These are phyloP conservation scores for Rhamnusium bicolor DNA, from an alignment of 2,888 invertebrate genomes.

Conservation along the genomic window DNA sequence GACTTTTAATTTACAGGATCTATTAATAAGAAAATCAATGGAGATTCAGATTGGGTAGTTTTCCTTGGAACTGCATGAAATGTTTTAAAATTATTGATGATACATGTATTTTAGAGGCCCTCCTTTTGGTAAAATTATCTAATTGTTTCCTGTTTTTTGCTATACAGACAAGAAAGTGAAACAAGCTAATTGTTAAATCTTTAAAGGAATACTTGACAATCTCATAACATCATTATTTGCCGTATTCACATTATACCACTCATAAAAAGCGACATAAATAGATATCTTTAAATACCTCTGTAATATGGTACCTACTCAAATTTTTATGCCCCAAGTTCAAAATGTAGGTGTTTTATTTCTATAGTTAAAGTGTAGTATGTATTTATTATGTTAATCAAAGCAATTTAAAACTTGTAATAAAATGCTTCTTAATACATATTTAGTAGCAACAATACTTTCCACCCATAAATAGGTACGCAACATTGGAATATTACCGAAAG, in stretches of 20 bases:
- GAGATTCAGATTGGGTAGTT: too few species aligned
- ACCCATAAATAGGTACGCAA: not conserved
- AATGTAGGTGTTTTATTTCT: conserved; percentile 4
- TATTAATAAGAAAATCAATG: too few species aligned
- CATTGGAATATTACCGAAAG: not conserved
- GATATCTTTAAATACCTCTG: conserved; percentile 1
- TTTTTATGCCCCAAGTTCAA: conserved; percentile 4
- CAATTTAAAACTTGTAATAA: not conserved
- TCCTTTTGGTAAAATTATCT: too few species aligned
- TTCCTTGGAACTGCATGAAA: too few species aligned
- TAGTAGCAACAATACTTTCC: not conserved
- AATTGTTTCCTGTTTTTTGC: too few species aligned
- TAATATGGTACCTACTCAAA: conserved; percentile 16
- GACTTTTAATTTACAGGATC: too few species aligned
- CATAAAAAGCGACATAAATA: not conserved
- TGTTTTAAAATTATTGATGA: too few species aligned
- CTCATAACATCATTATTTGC: not conserved
- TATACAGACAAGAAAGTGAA: too few species aligned
- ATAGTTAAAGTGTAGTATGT: not conserved
- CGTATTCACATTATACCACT: not conserved
- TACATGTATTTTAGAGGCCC: too few species aligned
- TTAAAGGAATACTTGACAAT: too few species aligned
- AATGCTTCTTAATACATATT: not conserved
- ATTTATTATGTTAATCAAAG: not conserved
- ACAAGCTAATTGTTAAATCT: too few species aligned